phyloP scores from a whole-genome alignment of 2,113 vertebrate genomes.

The Morone saxatilis region DNA sequence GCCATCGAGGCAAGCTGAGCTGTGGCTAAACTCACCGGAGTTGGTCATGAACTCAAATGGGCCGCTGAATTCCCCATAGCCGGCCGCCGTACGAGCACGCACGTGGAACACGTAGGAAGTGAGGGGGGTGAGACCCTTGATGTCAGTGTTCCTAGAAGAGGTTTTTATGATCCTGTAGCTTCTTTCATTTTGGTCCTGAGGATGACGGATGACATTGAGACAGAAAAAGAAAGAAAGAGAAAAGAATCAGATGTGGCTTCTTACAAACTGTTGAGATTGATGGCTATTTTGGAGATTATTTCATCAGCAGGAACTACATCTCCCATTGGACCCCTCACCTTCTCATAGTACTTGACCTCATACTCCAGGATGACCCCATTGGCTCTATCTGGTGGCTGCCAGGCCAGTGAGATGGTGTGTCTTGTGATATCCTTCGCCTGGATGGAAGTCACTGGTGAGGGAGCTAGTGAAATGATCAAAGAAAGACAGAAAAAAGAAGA shows the following conservation, averaged over 20 bases:
- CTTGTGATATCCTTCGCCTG: slow-evolving; percentile 97
- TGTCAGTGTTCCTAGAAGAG: slow-evolving; percentile 90
- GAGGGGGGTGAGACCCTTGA: slow-evolving; percentile 94
- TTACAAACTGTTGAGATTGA: background rate
- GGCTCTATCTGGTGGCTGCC: slow-evolving; percentile 95
- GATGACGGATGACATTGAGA: background rate
- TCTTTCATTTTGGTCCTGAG: slow-evolving; percentile 96
- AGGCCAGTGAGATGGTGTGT: slow-evolving; percentile 94
- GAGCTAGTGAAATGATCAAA: slow-evolving; percentile 83
- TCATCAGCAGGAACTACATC: background rate
- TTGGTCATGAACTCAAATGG: slow-evolving; percentile 97
- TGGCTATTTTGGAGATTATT: background rate
- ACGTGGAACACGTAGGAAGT: slow-evolving; percentile 98
- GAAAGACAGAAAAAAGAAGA: slow-evolving; percentile 31
- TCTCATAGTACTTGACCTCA: slow-evolving; percentile 99
- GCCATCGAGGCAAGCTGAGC: slow-evolving; percentile 13
- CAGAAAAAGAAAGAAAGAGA: background rate
- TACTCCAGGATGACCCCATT: slow-evolving; percentile 98
- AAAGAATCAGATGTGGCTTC: background rate
- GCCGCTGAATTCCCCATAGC: slow-evolving; percentile 96
- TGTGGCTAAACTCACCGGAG: slow-evolving; percentile 86
- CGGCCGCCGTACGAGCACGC: slow-evolving; percentile 94
- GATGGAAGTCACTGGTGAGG: slow-evolving; percentile 93
- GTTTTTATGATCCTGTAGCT: slow-evolving; percentile 98
- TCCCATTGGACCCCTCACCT: slow-evolving; percentile 84